phyloP scores from a whole-genome alignment of 2,888 invertebrate genomes.

The Drosophila buzzatii region DNA sequence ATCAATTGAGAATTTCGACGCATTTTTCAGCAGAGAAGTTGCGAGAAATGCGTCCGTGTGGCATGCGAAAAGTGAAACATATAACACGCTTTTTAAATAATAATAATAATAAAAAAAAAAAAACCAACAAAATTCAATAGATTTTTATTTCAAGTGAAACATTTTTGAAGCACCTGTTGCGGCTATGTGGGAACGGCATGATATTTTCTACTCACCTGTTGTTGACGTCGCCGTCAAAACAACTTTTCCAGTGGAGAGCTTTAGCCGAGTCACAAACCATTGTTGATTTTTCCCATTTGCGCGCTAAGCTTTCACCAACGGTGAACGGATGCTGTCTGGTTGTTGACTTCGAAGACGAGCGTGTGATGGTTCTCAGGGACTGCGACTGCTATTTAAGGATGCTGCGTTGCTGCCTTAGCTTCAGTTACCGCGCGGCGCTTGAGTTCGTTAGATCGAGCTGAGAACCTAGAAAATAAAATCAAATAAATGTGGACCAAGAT shows the following conservation, averaged over 20 bases:
- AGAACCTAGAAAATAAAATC: conserved; percentile 38
- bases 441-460: conserved; percentile 77
- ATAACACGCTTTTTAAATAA: conserved; percentile 39
- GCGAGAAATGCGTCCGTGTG: conserved; percentile 40
- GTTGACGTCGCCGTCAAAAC: conserved; percentile 27
- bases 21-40: conserved; percentile 50
- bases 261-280: conserved; percentile 49
- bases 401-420: conserved; percentile 81
- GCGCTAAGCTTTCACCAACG: conserved; percentile 52
- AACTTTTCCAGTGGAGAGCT: conserved; percentile 49
- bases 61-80: conserved; percentile 38
- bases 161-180: conserved; percentile 27
- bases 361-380: conserved; percentile 37
- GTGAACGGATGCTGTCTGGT: conserved; percentile 51
- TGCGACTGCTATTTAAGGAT: conserved; percentile 83
- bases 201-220: conserved; percentile 22
- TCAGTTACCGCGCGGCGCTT: conserved; percentile 83
- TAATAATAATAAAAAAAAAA: background rate
- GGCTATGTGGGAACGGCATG: background rate
- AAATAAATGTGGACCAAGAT: conserved; percentile 48
- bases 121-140: background rate
- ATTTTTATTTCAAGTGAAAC: background rate
- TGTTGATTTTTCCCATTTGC: conserved; percentile 22
- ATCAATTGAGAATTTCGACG: conserved; percentile 53
- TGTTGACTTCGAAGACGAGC: conserved; percentile 52